phyloP scores from a whole-genome alignment of 2,113 vertebrate genomes.

The Gorilla gorilla region DNA sequence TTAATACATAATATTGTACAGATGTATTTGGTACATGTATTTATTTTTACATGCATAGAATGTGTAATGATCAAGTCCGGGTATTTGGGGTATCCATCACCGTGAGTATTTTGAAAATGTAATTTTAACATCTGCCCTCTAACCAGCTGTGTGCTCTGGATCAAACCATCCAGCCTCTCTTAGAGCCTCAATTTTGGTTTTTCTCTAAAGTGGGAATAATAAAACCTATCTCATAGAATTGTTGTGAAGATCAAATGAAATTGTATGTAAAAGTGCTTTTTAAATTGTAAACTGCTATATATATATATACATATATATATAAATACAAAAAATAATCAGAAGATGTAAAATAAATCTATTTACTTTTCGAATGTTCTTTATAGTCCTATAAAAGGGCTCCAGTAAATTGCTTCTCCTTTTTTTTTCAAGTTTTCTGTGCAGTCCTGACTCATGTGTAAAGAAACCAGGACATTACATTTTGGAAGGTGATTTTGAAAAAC shows the following conservation, averaged over 20 bases:
- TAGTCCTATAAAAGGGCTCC: conserved; percentile 35
- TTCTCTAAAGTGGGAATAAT: conserved; percentile 21
- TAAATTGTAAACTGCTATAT: conserved; percentile 43
- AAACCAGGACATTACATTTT: conserved; percentile 67
- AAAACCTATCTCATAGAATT: conserved; percentile 18
- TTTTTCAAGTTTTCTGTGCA: conserved; percentile 57
- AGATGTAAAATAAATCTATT: conserved; percentile 36
- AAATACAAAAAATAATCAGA: not conserved
- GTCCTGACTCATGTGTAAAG: conserved; percentile 58
- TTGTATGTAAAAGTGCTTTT: conserved; percentile 11
- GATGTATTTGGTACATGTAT: not conserved
- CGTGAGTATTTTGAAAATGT: not conserved
- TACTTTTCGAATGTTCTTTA: conserved; percentile 51
- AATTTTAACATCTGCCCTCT: not conserved
- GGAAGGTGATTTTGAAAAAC: conserved; percentile 64
- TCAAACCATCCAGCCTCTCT: not conserved
- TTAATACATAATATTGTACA: not conserved
- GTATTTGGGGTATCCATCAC: not conserved
- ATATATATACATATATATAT: not conserved
- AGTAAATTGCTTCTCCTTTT: conserved; percentile 51
- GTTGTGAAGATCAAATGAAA: not conserved
- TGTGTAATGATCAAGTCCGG: not conserved
- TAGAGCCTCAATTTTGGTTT: not conserved
- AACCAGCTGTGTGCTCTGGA: not conserved
- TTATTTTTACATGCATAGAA: not conserved